phyloP scores from a whole-genome alignment of 2,797 vertebrate genomes.

The Ptychobarbus kaznakovi region DNA sequence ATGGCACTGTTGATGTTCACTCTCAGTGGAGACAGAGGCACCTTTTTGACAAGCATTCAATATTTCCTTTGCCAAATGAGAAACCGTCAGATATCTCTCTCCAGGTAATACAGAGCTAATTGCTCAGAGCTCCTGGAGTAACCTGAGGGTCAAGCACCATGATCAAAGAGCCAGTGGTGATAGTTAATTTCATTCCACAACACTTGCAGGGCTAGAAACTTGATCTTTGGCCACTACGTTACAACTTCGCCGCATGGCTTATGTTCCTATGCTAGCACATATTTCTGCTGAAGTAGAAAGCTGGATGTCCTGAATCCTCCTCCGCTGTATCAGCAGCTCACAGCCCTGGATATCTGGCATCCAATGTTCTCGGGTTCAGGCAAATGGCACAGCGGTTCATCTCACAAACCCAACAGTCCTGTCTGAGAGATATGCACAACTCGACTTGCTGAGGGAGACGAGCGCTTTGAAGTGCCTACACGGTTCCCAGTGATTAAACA shows the following conservation, averaged over 20 bases:
- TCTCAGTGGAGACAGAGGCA: not conserved
- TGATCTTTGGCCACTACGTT: not conserved
- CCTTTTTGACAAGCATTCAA: not conserved
- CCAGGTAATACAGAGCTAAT: not conserved
- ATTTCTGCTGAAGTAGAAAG: not conserved
- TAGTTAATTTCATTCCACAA: not conserved
- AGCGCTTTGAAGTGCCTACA: conserved; percentile 51
- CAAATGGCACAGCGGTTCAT: conserved; percentile 19
- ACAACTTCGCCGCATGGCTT: not conserved
- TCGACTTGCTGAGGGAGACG: conserved; percentile 7
- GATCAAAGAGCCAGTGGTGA: not conserved
- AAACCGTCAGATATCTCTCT: not conserved
- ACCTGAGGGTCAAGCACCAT: not conserved
- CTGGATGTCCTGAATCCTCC: not conserved
- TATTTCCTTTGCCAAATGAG: not conserved
- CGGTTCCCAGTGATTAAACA: conserved; percentile 73
- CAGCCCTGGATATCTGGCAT: conserved; percentile 33
- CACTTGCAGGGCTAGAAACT: not conserved
- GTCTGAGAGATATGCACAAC: conserved; percentile 22
- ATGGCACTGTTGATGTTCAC: not conserved
- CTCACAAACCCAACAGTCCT: conserved; percentile 22
- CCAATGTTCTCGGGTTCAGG: not conserved
- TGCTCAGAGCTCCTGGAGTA: not conserved
- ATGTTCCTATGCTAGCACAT: not conserved
- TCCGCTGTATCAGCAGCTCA: conserved; percentile 33